Conservation (phyloP, 2,797 vertebrate genomes). For the Epinephelus awoara region DNA sequence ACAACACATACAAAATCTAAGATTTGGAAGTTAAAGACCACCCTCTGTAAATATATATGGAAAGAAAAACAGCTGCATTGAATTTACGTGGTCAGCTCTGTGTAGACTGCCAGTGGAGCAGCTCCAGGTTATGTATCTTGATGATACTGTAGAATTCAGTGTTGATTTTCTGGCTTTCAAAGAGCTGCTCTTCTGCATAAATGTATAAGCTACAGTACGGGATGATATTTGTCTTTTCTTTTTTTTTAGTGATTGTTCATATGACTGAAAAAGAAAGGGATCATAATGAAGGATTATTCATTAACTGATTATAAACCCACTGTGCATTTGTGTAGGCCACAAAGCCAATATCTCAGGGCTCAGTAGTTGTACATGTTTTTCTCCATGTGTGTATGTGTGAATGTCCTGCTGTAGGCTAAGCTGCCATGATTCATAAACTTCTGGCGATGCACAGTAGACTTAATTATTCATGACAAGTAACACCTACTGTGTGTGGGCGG, state of each 20-base stretch:
- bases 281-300: not conserved
- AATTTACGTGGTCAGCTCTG: slow-evolving; percentile 9
- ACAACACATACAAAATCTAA: too few relatives aligned
- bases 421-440: slow-evolving; percentile 71
- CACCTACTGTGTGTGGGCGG: slow-evolving; percentile 73
- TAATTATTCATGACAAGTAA: slow-evolving; percentile 75
- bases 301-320: not conserved
- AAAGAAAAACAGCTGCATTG: not conserved
- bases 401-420: slow-evolving; percentile 35
- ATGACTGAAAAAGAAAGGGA: not conserved
- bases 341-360: not conserved
- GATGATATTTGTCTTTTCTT: not conserved
- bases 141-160: not conserved
- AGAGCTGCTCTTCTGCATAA: not conserved
- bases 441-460: slow-evolving; percentile 45
- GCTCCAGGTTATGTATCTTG: not conserved
- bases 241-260: not conserved
- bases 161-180: slow-evolving; percentile 3
- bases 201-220: not conserved
- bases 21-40: not conserved
- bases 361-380: slow-evolving; percentile 9
- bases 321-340: not conserved
- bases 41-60: not conserved
- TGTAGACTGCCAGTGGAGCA: not conserved
- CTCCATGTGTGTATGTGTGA: slow-evolving; percentile 34